Conservation (phyloP, 2,113 vertebrate species). For the Ursus arctos region DNA sequence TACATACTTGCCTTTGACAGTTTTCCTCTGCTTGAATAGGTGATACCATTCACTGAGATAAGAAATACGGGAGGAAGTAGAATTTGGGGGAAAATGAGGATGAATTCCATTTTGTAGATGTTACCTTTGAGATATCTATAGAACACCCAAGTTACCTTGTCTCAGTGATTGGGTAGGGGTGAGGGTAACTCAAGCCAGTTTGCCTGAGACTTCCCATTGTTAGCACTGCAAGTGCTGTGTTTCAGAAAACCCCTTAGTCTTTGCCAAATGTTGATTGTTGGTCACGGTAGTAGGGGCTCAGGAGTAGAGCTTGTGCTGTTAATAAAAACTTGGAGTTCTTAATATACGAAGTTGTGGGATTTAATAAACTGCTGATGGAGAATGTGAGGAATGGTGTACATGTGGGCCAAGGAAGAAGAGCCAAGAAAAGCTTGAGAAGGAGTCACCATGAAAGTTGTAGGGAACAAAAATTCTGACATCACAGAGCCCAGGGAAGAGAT, state of each 20-base stretch:
- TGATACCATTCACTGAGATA: background rate
- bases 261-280: background rate
- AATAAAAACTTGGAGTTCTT: background rate
- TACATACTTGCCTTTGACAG: background rate
- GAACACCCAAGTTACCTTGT: background rate
- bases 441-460: background rate
- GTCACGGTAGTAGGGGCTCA: background rate
- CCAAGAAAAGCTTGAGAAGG: background rate
- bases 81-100: background rate
- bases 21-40: background rate
- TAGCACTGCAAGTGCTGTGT: background rate
- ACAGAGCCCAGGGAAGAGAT: background rate
- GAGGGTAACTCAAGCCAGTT: background rate
- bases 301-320: background rate
- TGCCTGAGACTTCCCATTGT: background rate
- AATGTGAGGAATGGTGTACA: background rate
- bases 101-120: background rate
- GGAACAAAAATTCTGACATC: background rate
- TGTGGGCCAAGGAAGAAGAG: background rate
- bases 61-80: background rate
- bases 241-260: background rate
- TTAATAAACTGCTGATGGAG: background rate
- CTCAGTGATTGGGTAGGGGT: background rate
- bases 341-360: background rate
- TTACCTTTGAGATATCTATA: background rate